Conservation (phyloP, 2,113 vertebrate species). For the Malurus alboscapulatus region DNA sequence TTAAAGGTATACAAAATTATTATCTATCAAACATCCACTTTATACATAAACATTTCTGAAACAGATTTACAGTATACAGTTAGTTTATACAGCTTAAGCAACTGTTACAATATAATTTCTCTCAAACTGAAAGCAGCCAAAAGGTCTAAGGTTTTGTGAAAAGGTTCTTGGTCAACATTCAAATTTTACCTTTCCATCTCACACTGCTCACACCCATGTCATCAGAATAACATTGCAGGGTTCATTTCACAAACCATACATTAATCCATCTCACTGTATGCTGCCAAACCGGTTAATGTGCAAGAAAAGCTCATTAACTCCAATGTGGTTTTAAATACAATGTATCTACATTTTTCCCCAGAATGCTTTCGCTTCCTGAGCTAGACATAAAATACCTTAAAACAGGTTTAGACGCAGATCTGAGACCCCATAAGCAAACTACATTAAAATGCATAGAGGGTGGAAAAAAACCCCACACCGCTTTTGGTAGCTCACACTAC, state of each 20-base stretch:
- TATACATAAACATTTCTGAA: slow-evolving; percentile 59
- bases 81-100: slow-evolving; percentile 55
- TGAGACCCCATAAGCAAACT: slow-evolving; percentile 65
- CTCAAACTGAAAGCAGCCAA: slow-evolving; percentile 34
- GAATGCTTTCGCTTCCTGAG: slow-evolving; percentile 75
- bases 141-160: not conserved
- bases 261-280: not conserved
- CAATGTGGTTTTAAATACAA: slow-evolving; percentile 40
- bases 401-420: slow-evolving; percentile 72
- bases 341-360: slow-evolving; percentile 64
- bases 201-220: not conserved
- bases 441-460: slow-evolving; percentile 54
- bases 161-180: slow-evolving; percentile 6
- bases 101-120: slow-evolving; percentile 28
- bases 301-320: slow-evolving; percentile 45
- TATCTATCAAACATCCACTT: slow-evolving; percentile 66
- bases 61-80: slow-evolving; percentile 60
- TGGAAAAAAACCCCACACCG: not conserved
- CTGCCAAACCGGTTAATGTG: slow-evolving; percentile 9
- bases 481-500: slow-evolving; percentile 34
- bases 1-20: slow-evolving; percentile 65
- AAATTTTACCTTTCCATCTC: not conserved
- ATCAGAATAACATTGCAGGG: not conserved
- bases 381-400: slow-evolving; percentile 77
- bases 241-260: not conserved